These are phyloP conservation scores for Musca domestica DNA, from an alignment of 1,140 invertebrate species.

Conservation along the genomic window DNA sequence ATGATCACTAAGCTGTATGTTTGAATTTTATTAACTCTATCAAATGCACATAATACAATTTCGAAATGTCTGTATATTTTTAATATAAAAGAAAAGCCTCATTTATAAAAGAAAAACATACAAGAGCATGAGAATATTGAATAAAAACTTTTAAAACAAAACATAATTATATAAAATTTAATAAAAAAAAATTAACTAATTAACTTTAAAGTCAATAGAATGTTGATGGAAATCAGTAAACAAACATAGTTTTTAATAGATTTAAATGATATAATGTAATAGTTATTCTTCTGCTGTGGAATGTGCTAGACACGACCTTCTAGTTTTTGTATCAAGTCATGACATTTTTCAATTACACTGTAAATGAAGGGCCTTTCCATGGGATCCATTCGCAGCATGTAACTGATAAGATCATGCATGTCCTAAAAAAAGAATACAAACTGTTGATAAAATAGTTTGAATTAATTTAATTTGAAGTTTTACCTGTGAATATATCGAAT, in stretches of 20 bases:
- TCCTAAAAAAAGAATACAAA: conserved; percentile 57
- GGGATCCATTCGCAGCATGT: conserved; percentile 72
- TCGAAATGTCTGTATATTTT: neutral
- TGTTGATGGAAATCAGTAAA: neutral
- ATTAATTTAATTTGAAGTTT: conserved; percentile 23
- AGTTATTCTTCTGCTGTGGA: neutral
- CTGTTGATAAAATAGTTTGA: neutral
- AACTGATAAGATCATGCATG: conserved; percentile 69
- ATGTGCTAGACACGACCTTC: conserved; percentile 55
- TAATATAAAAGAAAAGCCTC: neutral
- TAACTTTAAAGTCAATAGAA: conserved; percentile 17
- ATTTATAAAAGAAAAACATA: neutral
- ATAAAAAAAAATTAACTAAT: conserved; percentile 2
- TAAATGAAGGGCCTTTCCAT: conserved; percentile 75
- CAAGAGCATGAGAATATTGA: conserved; percentile 9
- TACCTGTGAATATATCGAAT: conserved; percentile 66
- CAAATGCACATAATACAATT: neutral
- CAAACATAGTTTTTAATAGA: neutral
- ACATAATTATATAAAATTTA: conserved; percentile 11
- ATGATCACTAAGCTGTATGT: conserved; percentile 59
- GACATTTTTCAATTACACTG: conserved; percentile 63
- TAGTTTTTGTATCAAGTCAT: conserved; percentile 59
- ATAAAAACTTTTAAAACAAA: conserved; percentile 1
- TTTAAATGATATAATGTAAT: conserved; percentile 1
- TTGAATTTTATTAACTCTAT: neutral